These are phyloP conservation scores for Acronicta psi DNA, from an alignment of 2,888 invertebrate species.

Conservation along the genomic window DNA sequence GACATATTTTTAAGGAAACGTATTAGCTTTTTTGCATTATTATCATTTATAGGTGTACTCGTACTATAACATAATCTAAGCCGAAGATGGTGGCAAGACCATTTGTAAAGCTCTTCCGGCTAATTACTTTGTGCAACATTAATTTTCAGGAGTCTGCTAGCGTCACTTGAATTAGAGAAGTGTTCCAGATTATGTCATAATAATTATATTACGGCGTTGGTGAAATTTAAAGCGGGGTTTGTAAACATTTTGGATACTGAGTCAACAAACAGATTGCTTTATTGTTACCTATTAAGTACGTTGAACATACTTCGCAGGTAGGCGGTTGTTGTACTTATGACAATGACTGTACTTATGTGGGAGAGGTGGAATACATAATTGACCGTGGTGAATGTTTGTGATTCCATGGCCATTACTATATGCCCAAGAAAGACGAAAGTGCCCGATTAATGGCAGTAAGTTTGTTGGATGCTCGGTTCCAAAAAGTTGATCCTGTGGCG, in stretches of 20 bases:
- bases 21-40: too few species aligned
- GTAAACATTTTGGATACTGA: constrained; percentile 46
- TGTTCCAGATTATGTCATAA: constrained; percentile 51
- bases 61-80: constrained; percentile 38
- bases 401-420: too few species aligned
- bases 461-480: too few species aligned
- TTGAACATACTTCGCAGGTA: constrained; percentile 4
- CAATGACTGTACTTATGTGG: too few species aligned
- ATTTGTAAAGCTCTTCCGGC: constrained; percentile 56
- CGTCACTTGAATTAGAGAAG: constrained; percentile 49
- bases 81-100: constrained; percentile 51
- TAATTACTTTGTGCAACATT: constrained; percentile 61
- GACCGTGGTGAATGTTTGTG: too few species aligned
- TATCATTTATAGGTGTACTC: too few species aligned
- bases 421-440: too few species aligned
- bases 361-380: too few species aligned
- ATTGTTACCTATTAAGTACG: constrained; percentile 26
- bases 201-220: constrained; percentile 29
- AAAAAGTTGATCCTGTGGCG: too few species aligned
- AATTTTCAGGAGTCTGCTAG: constrained; percentile 50
- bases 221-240: constrained; percentile 37
- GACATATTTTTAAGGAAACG: too few species aligned
- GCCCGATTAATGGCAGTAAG: too few species aligned
- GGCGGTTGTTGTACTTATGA: too few species aligned
- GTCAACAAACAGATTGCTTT: constrained; percentile 17